Base-by-base conservation (phyloP, 2,888 invertebrate genomes). In the Dynastes grantii region DNA sequence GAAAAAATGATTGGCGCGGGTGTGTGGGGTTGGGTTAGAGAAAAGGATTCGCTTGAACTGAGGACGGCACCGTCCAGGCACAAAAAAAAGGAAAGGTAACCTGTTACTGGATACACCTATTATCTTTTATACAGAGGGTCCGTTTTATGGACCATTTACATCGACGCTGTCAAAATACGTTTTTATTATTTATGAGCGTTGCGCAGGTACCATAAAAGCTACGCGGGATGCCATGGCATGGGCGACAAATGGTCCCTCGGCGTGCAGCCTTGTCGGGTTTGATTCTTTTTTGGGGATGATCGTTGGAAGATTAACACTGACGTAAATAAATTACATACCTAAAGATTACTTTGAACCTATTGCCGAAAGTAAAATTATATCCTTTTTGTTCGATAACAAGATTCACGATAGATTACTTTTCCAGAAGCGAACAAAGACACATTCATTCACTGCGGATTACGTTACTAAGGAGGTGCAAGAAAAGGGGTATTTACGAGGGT, bases 101-200 rank as follows among this genome's bases (percentile, higher is more conserved):
- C 58, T 75, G 61, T 61, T 73, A 75, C 61, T 45, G 6, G 22
- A 40, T 58, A 58, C 22, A 58, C 55, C 32, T 71, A 58, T 16
- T 51, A 76, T 37, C 8, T 53, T 9, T 76, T 76, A 61, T 75
- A 75, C 49, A 27, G 61, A 75, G 58, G 71, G 61, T 75, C 73
- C 73, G 13, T 75, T 78, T 78, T 78, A 78, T 73, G 55, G 64
- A 78, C 78, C 78, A 71, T 78, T 78, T 75, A 71, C 78, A 71
- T 71, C 53, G 37, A 40, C 73, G 61, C 71, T 78, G 78, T 78
- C 78, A 78, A 73, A 78, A 78, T 75, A 78, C 51, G 64, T 67
- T 40, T 65, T 78, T 64, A 78, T 78, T 78, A 78, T 78, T 78
- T 78, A 78, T 73, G 78, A 27, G 45, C 53, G 68, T 76, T 67